Base-by-base conservation (phyloP, 2,888 invertebrate species). In the Leptinotarsa juncta region DNA sequence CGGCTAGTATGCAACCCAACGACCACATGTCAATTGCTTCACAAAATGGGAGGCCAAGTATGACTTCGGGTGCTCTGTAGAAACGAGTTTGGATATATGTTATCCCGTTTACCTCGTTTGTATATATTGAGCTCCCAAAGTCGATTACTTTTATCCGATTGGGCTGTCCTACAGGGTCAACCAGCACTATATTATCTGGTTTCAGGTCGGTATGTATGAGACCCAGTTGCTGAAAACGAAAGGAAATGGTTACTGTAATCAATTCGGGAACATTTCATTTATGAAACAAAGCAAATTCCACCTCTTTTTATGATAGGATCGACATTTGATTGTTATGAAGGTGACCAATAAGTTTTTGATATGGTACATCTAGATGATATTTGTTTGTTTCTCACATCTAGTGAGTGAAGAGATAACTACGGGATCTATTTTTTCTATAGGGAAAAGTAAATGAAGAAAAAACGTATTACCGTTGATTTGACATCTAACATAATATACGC, bases 11-110 rank as follows among this genome's bases (percentile, higher is more conserved):
- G 89, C 99, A 99, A 74, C 99, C 99, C 81, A 99, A 90, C 7
- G 98, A 99, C 99, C 99, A 99, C 99, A 99, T 99, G 89, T 99
- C 99, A 84, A 99, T 99, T 16, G 99, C 97, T 89, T 99, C 99
- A 90, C 98, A 98, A 90, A 99, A 99, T 77, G 98, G 99, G 83
- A 99, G 90, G 23, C 99, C 99, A 84, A 98, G 91, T 85, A 98
- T 98, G 85, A 98, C 98, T 89, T 98, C 98, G 2, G 98, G 98
- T 50, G 98, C 97, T 82, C 98, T 94, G 89, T 99, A 99, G 88
- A 99, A 99, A 86, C 99, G 93, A 84, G 98, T 99, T 90, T 99
- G 99, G 84, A 99, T 91, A 89, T 99, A 99, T 12, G 99, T 99
- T 87, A 99, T 99, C 89, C 98, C 99, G 68, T 99, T 98, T 16